Conservation (phyloP, 2,113 vertebrate genomes). For the Atlantisia rogersi region DNA sequence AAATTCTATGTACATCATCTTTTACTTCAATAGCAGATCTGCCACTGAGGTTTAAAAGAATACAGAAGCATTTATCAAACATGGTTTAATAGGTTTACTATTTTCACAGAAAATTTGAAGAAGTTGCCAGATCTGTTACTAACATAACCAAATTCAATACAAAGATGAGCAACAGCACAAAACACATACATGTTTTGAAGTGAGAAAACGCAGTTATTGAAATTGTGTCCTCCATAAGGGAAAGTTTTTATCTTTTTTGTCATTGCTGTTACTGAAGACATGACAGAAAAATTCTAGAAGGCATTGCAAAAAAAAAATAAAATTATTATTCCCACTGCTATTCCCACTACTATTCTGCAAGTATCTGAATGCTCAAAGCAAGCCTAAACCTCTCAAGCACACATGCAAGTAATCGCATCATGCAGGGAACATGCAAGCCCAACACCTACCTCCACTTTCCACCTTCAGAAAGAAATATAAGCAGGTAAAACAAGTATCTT, state of each 20-base stretch:
- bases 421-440: conserved; percentile 30
- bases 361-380: neutral
- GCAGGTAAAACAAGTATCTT: neutral
- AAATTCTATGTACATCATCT: neutral
- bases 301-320: neutral
- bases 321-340: neutral
- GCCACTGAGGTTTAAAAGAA: neutral
- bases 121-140: neutral
- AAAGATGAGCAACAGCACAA: neutral
- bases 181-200: neutral
- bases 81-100: neutral
- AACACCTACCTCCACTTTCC: conserved; percentile 40
- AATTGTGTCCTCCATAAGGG: neutral
- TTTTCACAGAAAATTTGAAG: neutral
- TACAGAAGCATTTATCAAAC: neutral
- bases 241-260: neutral
- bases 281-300: neutral
- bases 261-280: neutral
- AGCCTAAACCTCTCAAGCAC: conserved; percentile 9
- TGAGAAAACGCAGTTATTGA: neutral
- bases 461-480: conserved; percentile 34
- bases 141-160: neutral
- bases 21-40: neutral
- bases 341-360: neutral
- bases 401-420: conserved; percentile 18